Base-by-base conservation (phyloP, 2,797 vertebrate genomes). In the Poeciliopsis infans region DNA sequence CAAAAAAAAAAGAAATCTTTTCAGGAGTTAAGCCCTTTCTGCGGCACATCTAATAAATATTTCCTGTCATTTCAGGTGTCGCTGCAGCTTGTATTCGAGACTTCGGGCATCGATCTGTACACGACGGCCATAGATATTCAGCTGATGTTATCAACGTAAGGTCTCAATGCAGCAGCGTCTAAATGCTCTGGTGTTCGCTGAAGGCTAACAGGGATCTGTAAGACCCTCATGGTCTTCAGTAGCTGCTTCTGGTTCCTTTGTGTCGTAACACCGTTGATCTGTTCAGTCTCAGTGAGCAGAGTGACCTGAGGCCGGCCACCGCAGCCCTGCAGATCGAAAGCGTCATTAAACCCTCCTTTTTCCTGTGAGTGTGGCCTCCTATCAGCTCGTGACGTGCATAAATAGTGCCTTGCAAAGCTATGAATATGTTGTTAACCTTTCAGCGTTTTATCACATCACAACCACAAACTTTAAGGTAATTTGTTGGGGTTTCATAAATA, bases 111-210 rank as follows among this genome's bases (percentile, higher is more conserved):
- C 71, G 87, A 89, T 20, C 88, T 99, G 83, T 91, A 96, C 91
- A 99, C 97, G 0, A 83, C 92, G 47, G 84, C 96, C 80, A 81
- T 98, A 20, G 51, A 66, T 15, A 84, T 94, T 7, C 90, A 94
- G 83, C 91, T 99, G 83, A 95, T 96, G 74, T 92, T 98, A 11
- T 97, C 96, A 81, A 99, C 98, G 98, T 99, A 94, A 96, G 97
- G 77, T 11, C 61, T 72, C 25, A 10, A 77, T 25, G 36, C 25
- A 55, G 12, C 53, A 61, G 47, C 0, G 47, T 46, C 3, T 25
- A 55, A 70, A 46, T 45, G 68, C 23, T 31, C 72, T 66, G 7
- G 5, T 68, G 64, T 43, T n/a, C 33, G 18, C 75, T 20, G 12
- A 13, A 45, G 20, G 3, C 20, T 43, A 43, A 36, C 15, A 70